A percentile compares a stretch with the other conserved stretches of the same genome.
phyloP scores from a whole-genome alignment of 2,888 invertebrate species.

The Tubulanus polymorphus region DNA sequence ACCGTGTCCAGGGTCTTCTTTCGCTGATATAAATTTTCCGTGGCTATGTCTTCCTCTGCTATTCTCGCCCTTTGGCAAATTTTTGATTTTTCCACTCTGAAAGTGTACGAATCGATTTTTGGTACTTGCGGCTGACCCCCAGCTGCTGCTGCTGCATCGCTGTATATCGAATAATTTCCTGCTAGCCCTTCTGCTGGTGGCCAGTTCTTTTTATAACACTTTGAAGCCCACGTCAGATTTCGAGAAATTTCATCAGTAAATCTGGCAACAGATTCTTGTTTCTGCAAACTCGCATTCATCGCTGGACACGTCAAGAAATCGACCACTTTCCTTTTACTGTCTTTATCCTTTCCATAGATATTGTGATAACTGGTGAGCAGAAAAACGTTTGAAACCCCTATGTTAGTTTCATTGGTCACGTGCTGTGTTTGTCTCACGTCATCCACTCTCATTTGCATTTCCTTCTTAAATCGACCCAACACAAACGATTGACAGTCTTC shows the following conservation, averaged over 20 bases:
- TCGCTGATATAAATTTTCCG: background rate
- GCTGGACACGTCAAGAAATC: background rate
- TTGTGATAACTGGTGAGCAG: background rate
- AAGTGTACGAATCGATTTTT: background rate
- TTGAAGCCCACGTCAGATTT: background rate
- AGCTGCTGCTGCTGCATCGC: background rate
- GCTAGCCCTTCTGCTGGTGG: background rate
- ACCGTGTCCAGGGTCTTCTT: background rate
- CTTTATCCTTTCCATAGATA: background rate
- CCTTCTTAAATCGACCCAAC: background rate
- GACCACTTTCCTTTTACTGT: background rate
- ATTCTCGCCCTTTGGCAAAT: conserved; percentile 1
- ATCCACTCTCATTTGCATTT: background rate
- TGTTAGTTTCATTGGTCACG: background rate
- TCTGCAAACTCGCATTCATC: background rate
- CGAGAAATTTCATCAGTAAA: background rate
- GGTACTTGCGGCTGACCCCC: background rate
- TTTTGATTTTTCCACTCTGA: background rate
- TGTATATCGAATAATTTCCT: background rate
- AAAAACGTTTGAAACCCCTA: background rate
- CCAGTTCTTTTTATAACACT: conserved; percentile 1
- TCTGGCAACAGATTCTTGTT: background rate
- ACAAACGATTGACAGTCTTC: background rate
- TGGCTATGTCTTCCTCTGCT: background rate
- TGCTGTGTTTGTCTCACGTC: background rate